Conservation (phyloP, 1,140 invertebrate genomes). For the Aphidius gifuensis region DNA sequence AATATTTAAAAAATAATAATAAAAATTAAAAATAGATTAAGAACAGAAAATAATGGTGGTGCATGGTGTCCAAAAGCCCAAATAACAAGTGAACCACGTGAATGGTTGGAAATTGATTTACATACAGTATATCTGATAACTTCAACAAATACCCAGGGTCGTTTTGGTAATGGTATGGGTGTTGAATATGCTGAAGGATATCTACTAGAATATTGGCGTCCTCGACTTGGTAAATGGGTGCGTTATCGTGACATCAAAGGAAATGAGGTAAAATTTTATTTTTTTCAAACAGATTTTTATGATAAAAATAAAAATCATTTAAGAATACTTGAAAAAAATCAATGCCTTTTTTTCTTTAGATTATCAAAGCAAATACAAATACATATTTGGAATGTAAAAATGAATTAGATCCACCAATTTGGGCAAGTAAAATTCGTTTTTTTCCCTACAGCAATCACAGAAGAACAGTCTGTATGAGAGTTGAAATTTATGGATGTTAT, state of each 20-base stretch:
- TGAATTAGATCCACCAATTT: slow-evolving; percentile 68
- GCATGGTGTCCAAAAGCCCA: slow-evolving; percentile 81
- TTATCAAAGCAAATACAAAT: slow-evolving; percentile 83
- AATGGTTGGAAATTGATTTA: slow-evolving; percentile 80
- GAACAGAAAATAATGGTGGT: slow-evolving; percentile 74
- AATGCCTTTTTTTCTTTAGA: slow-evolving; percentile 55
- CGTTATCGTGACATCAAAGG: slow-evolving; percentile 68
- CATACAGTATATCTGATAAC: slow-evolving; percentile 72
- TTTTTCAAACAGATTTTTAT: slow-evolving; percentile 15
- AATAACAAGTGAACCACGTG: slow-evolving; percentile 67
- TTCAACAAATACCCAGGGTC: slow-evolving; percentile 78
- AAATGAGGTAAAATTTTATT: slow-evolving; percentile 61
- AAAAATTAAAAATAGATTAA: slow-evolving; percentile 58
- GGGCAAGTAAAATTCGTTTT: slow-evolving; percentile 71
- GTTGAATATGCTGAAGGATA: slow-evolving; percentile 77
- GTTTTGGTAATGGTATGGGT: slow-evolving; percentile 82
- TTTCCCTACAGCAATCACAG: slow-evolving; percentile 71
- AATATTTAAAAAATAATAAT: background rate
- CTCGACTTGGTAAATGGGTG: slow-evolving; percentile 68
- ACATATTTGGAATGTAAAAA: slow-evolving; percentile 80
- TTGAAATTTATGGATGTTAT: slow-evolving; percentile 73
- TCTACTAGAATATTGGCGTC: slow-evolving; percentile 75
- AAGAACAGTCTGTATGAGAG: slow-evolving; percentile 75
- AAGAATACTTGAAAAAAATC: background rate
- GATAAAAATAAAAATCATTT: slow-evolving; percentile 14